Base-by-base conservation (phyloP, 2,888 invertebrate genomes). In the Hybos culiciformis region DNA sequence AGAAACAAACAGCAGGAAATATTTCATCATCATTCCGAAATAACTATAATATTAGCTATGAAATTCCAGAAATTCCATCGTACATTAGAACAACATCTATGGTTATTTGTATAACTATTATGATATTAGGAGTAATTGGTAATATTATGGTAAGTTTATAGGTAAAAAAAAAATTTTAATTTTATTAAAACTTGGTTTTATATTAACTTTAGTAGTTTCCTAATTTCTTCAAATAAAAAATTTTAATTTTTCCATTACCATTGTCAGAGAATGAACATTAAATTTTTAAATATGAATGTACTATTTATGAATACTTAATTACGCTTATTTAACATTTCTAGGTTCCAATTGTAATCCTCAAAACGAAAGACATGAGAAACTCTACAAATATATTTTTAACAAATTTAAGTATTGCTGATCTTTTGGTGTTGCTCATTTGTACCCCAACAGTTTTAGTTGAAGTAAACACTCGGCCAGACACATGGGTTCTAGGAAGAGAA, bases 401-500 rank as follows among this genome's bases (percentile, higher is more conserved):
- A 66, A 93, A 93, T 67, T 71, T 93, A 59, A 91, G 91, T 62
- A 78, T 92, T 32, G 92, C 93, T 14, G 93, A 94, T 68, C 70
- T 93, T 54, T 80, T 91, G 72, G 91, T 93, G 54, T 69, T 94
- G 51, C 68, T 92, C 49, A 82, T 93, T 48, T 93, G 92, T 62
- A 90, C 92, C 48, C 93, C 93, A 7, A 87, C 92, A 1, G 88
- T 91, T 24, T 73, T 93, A 31, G 86, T 93, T n/a, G 93, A 94
- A 65, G 84, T 93, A 41, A 88, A 91, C 65, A 83, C 87, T 9
- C 79, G 80, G 53, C 90, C 90, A 12, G 88, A 92, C 63, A 83
- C 88, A 3, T 94, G 93, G 93, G 80, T 87, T 50, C 76, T 94
- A 41, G 93, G 93, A 36, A 82, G 82, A 59, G 80, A 83, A 61